phyloP scores from a whole-genome alignment of 2,113 vertebrate species.

The Pagrus major region DNA sequence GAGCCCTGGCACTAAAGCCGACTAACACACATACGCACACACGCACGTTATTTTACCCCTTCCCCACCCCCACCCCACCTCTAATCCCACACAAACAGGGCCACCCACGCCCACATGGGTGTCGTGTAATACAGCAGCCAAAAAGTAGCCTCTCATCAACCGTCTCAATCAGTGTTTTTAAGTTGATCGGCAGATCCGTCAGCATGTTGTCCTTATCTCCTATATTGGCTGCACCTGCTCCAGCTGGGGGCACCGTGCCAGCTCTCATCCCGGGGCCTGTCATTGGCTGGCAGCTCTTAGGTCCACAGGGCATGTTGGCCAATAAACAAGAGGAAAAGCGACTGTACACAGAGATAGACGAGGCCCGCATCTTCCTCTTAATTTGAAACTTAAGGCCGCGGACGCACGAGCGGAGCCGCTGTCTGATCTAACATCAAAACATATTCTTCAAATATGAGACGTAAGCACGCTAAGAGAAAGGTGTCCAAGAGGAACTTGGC shows the following conservation, averaged over 20 bases:
- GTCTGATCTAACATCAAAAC: slow-evolving; percentile 61
- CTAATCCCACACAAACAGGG: slow-evolving; percentile 64
- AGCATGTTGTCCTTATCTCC: slow-evolving; percentile 62
- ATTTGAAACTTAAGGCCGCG: slow-evolving; percentile 23
- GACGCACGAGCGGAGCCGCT: neutral
- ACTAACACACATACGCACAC: slow-evolving; percentile 26
- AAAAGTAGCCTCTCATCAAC: slow-evolving; percentile 23
- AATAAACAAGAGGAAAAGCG: slow-evolving; percentile 68
- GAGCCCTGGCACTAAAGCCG: slow-evolving; percentile 62
- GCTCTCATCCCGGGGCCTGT: slow-evolving; percentile 26
- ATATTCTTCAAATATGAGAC: slow-evolving; percentile 44
- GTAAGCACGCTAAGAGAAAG: slow-evolving; percentile 19
- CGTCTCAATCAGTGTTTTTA: slow-evolving; percentile 62
- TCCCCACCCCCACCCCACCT: slow-evolving; percentile 16
- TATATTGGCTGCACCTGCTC: slow-evolving; percentile 77
- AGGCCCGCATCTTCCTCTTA: slow-evolving; percentile 18
- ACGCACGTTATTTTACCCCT: slow-evolving; percentile 7
- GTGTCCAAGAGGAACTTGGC: slow-evolving; percentile 61
- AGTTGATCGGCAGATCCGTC: slow-evolving; percentile 64
- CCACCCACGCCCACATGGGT: slow-evolving; percentile 62
- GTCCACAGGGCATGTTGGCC: slow-evolving; percentile 48
- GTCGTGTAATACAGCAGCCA: slow-evolving; percentile 11
- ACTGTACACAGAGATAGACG: slow-evolving; percentile 50
- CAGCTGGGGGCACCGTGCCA: slow-evolving; percentile 63
- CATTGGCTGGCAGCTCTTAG: slow-evolving; percentile 52